Evolutionary conservation across 1,140 invertebrate genomes (phyloP).

Genomic region (Macrocentrus cingulum): DNA sequence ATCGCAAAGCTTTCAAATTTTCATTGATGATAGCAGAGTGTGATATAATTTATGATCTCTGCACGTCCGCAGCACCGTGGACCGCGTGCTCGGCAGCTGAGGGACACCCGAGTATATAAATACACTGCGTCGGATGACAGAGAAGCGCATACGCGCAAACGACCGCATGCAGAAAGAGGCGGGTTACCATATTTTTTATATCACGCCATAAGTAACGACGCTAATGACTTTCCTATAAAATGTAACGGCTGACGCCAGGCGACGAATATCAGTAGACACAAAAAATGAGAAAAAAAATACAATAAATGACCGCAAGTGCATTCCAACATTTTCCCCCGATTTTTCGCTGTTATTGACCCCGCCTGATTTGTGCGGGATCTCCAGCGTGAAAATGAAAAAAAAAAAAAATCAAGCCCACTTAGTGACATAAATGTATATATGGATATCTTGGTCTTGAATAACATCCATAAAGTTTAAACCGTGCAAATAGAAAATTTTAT

Average conservation of each 20-base stretch:
- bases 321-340: no score
- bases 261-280: not conserved
- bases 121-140: not conserved
- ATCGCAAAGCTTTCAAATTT: conserved; percentile 15
- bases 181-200: conserved; percentile 27
- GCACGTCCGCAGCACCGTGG: not conserved
- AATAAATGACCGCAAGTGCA: conserved; percentile 23
- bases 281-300: conserved; percentile 15
- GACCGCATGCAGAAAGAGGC: not conserved
- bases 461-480: no score
- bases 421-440: no score
- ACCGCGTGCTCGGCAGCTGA: not conserved
- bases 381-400: no score
- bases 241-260: conserved; percentile 23
- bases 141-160: not conserved
- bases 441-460: no score
- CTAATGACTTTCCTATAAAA: conserved; percentile 36
- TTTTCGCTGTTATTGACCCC: no score
- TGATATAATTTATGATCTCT: conserved; percentile 13
- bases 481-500: no score
- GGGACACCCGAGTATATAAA: not conserved
- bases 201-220: conserved; percentile 28
- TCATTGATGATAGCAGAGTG: not conserved
- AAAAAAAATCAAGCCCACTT: no score
- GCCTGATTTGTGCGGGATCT: no score